Percentiles rank a stretch among this genome's conserved stretches.
phyloP scores from a whole-genome alignment of 2,797 vertebrate genomes.

The Phrynocephalus forsythii region DNA sequence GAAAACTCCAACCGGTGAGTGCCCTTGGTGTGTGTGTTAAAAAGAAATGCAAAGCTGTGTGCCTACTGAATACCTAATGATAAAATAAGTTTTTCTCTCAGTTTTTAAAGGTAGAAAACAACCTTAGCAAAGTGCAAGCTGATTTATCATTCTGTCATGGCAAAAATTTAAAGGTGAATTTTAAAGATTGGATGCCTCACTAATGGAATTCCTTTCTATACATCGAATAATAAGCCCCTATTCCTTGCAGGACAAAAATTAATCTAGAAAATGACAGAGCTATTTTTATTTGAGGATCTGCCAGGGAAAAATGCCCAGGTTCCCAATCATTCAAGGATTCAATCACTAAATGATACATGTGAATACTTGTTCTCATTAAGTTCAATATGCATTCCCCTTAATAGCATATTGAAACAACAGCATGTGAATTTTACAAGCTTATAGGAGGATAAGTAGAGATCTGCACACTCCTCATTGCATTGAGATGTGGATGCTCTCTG shows the following conservation, averaged over 20 bases:
- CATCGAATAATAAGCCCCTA: neutral
- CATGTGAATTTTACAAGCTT: neutral
- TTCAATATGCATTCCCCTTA: neutral
- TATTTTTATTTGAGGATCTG: neutral
- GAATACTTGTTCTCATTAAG: neutral
- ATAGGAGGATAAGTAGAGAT: neutral
- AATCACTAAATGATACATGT: neutral
- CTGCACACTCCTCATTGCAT: too few relatives aligned
- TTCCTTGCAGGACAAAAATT: neutral
- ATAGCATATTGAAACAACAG: neutral
- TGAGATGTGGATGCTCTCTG: too few relatives aligned
- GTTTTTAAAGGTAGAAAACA: neutral
- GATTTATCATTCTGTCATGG: constrained; percentile 3
- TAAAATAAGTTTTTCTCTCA: neutral
- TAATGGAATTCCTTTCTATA: constrained; percentile 4
- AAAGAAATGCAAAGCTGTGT: neutral
- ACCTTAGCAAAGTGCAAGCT: neutral
- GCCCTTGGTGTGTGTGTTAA: too few relatives aligned
- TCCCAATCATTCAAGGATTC: neutral
- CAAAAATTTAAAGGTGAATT: neutral
- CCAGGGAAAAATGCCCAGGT: neutral
- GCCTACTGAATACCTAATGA: neutral
- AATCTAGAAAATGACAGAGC: neutral
- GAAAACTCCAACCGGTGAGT: neutral
- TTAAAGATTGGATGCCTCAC: neutral